Evolutionary conservation across 2,113 vertebrate genomes (phyloP).

Genomic region (Hylia prasina): DNA sequence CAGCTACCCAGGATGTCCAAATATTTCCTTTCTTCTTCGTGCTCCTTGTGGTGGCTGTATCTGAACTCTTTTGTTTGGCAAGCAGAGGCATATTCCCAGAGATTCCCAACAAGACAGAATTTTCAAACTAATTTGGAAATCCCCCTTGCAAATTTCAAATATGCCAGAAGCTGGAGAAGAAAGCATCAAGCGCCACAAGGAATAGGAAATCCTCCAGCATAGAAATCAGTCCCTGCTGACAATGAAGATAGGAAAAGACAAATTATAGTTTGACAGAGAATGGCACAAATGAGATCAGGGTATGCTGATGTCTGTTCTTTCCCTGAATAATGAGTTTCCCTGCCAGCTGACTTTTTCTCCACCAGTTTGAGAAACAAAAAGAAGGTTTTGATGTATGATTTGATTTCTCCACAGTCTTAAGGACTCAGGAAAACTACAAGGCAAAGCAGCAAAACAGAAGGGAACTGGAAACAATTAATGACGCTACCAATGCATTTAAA

Average conservation of each 20-base stretch:
- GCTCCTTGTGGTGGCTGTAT: neutral
- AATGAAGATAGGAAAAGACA: neutral
- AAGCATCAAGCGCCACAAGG: neutral
- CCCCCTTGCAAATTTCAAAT: neutral
- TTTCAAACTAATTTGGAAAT: neutral
- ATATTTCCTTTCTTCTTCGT: neutral
- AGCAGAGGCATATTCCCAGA: neutral
- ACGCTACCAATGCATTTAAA: neutral
- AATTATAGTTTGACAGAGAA: slow-evolving; percentile 18
- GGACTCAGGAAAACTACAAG: neutral
- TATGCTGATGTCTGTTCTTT: neutral
- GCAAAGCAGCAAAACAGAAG: neutral
- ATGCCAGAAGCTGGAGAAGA: neutral
- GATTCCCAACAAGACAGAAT: neutral
- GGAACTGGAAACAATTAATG: neutral
- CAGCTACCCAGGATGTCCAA: neutral
- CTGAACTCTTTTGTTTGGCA: neutral
- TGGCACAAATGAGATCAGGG: neutral
- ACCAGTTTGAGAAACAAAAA: neutral
- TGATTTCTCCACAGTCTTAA: neutral
- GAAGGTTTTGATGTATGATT: neutral
- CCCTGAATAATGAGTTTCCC: neutral
- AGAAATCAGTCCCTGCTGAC: slow-evolving; percentile 7
- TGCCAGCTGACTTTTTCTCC: neutral
- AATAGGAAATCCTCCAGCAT: neutral